Evolutionary conservation across 1,140 invertebrate species (phyloP).

Genomic region (Lepidurus packardi): DNA sequence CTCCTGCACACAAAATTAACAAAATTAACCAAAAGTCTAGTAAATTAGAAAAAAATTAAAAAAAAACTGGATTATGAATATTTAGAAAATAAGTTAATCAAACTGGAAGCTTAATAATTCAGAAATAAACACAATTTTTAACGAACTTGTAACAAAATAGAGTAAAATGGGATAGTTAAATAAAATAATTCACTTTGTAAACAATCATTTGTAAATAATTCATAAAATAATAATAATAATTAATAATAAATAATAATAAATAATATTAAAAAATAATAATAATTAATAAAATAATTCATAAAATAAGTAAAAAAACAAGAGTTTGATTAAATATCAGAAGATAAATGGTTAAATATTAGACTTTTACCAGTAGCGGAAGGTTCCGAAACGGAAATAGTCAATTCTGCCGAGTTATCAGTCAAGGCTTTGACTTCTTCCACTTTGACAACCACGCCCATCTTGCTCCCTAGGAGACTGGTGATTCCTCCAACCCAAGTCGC

Average conservation of each 20-base stretch:
- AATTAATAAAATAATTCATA: too few relatives aligned
- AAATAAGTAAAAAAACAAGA: background rate
- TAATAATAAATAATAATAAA: too few relatives aligned
- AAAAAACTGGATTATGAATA: background rate
- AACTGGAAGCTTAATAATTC: too few relatives aligned
- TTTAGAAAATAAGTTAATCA: too few relatives aligned
- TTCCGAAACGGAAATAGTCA: constrained; percentile 56
- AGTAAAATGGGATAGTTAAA: too few relatives aligned
- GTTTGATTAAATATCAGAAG: background rate
- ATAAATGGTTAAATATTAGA: background rate
- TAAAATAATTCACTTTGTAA: too few relatives aligned
- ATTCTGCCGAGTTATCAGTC: constrained; percentile 68
- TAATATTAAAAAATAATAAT: too few relatives aligned
- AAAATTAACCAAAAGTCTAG: background rate
- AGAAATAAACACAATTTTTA: too few relatives aligned
- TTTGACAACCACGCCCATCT: constrained; percentile 69
- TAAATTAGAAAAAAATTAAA: background rate
- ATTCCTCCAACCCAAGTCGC: constrained; percentile 64
- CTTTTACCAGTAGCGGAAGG: constrained; percentile 28
- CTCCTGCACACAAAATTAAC: constrained; percentile 30
- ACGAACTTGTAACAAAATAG: too few relatives aligned
- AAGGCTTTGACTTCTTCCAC: constrained; percentile 68
- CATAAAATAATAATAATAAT: too few relatives aligned
- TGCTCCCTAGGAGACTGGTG: constrained; percentile 61
- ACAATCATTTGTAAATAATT: too few relatives aligned